Conservation (phyloP, 2,797 vertebrate genomes). For the Sebastes alutus region DNA sequence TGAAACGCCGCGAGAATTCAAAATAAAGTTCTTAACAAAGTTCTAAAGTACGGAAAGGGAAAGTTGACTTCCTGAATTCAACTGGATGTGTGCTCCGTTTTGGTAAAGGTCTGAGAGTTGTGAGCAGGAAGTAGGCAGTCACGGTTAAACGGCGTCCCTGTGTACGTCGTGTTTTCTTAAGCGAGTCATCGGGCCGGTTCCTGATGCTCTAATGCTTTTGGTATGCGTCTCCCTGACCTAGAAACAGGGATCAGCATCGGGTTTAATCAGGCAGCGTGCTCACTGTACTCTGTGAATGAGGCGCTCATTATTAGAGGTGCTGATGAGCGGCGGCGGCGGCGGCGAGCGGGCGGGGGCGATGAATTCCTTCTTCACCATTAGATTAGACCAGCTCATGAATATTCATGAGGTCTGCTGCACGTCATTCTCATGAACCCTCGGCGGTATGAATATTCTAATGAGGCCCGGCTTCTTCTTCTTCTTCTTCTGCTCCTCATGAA, state of each 20-base stretch:
- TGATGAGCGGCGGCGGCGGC: background rate
- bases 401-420: constrained; percentile 59
- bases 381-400: constrained; percentile 72
- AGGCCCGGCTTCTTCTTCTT: constrained; percentile 40
- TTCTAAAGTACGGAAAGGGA: too few relatives aligned
- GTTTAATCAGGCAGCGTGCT: constrained; percentile 55
- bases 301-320: constrained; percentile 40
- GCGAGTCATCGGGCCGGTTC: too few relatives aligned
- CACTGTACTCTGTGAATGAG: constrained; percentile 48
- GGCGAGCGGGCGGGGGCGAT: background rate
- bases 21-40: too few relatives aligned
- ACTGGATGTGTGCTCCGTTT: too few relatives aligned
- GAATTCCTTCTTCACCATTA: constrained; percentile 38
- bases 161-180: too few relatives aligned
- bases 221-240: constrained; percentile 60
- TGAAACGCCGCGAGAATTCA: too few relatives aligned
- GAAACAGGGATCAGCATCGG: constrained; percentile 61
- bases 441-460: constrained; percentile 78
- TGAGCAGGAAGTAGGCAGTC: background rate
- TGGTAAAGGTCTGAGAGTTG: too few relatives aligned
- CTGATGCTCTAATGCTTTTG: constrained; percentile 40
- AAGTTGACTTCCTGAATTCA: too few relatives aligned
- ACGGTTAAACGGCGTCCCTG: background rate
- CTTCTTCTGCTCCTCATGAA: constrained; percentile 65
- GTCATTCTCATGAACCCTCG: constrained; percentile 59